These are phyloP conservation scores for Erpobdella octoculata DNA, from an alignment of 2,888 invertebrate genomes.

Conservation along the genomic window DNA sequence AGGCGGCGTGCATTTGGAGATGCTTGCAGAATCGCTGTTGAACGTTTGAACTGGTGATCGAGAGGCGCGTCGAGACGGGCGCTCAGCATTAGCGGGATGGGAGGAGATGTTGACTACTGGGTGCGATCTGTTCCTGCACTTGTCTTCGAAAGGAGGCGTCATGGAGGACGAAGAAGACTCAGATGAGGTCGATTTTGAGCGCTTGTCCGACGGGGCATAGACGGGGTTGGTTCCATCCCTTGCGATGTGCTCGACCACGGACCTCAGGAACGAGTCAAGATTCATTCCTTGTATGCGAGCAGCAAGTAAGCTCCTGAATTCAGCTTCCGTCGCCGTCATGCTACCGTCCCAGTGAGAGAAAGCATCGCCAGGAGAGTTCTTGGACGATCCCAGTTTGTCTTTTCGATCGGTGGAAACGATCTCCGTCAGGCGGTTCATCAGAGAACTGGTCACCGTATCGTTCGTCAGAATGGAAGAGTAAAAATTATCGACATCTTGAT, in stretches of 20 bases:
- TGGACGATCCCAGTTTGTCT: not conserved
- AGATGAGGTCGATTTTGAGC: not conserved
- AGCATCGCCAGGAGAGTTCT: not conserved
- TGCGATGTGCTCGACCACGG: slow-evolving; percentile 16
- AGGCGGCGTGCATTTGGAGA: not conserved
- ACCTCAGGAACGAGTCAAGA: slow-evolving; percentile 19
- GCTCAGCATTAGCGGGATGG: not conserved
- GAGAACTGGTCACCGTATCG: not conserved
- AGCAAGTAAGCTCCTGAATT: slow-evolving; percentile 15
- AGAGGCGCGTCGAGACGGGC: not conserved
- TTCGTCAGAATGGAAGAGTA: slow-evolving; percentile 20
- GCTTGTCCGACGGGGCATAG: not conserved
- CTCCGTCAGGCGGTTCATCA: slow-evolving; percentile 8
- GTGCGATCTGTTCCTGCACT: too few relatives aligned
- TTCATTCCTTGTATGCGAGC: slow-evolving; percentile 26
- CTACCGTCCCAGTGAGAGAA: slow-evolving; percentile 25
- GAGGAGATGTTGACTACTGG: not conserved
- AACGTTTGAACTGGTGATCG: not conserved
- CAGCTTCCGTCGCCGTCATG: slow-evolving; percentile 25
- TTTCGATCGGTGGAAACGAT: slow-evolving; percentile 5
- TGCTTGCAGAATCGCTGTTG: not conserved
- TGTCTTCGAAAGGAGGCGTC: slow-evolving; percentile 1
- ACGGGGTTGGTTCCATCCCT: not conserved
- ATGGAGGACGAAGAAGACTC: slow-evolving; percentile 15
- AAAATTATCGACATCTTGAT: slow-evolving; percentile 9